phyloP scores from a whole-genome alignment of 92 coral and sea anemone species.

The Epizoanthus scotinus region DNA sequence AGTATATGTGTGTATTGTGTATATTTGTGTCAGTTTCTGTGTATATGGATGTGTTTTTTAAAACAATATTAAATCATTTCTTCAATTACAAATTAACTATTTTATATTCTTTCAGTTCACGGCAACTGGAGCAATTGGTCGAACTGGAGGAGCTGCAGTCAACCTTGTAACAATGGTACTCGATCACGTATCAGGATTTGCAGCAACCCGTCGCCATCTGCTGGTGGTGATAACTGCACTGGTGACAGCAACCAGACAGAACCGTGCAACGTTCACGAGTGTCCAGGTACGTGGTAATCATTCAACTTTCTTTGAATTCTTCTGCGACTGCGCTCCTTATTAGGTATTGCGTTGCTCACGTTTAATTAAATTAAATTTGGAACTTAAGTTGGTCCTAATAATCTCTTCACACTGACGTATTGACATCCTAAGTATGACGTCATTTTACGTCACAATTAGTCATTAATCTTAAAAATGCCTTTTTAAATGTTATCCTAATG shows the following conservation, averaged over 20 bases:
- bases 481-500: no score
- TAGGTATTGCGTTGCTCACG: not conserved
- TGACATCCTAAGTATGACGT: no score
- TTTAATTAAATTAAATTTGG: no score
- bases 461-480: no score
- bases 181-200: not conserved
- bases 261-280: not conserved
- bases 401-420: no score
- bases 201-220: not conserved
- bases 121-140: not conserved
- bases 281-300: not conserved
- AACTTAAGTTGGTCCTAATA: no score
- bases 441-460: no score
- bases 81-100: not conserved
- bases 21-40: no score
- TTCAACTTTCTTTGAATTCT: not conserved
- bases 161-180: not conserved
- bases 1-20: no score
- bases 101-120: not conserved
- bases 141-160: not conserved
- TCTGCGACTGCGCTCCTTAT: not conserved
- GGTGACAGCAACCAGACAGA: not conserved
- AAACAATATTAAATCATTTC: not conserved
- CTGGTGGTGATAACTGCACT: not conserved
- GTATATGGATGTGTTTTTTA: no score